Evolutionary conservation across 2,113 vertebrate species (phyloP), one percentile per base, ranked within the genome.

Genomic region (Limanda limanda): DNA sequence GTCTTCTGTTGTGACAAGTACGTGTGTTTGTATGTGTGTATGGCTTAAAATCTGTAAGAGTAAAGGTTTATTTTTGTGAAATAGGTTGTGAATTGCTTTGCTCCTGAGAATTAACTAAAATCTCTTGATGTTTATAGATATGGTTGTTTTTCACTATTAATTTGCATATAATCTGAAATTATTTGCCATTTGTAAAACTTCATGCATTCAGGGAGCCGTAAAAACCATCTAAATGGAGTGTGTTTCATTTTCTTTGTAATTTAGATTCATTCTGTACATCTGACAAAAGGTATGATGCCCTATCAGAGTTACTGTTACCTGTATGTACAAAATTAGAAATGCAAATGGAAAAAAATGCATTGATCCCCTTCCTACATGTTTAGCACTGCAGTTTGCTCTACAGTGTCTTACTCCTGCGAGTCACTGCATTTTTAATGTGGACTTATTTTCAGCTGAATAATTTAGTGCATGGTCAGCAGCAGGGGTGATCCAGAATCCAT

Each of bases 381-480:
- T 80, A 85, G 87, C 60, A 45, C 62, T 76, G 45, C 71, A 89
- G 79, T 91, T 91, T 90, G 82, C 83, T 83, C 80, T 70, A 82
- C 74, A 82, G 84, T 87, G 78, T 89, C 76, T 89, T 86, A 85
- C 75, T 91, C 81, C 56, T 81, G 75, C 31, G 60, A 91, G 76
- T 77, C 79, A 13, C 88, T 93, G 88, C 89, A 93, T 91, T 89
- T 93, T 93, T 92, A 90, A 93, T 93, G 92, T 82, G 81, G 88
- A 89, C 89, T 93, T 92, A 91, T 91, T 90, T 92, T 91, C 82
- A 89, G 63, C 77, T 91, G 89, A 92, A 92, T 93, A 93, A 93
- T 93, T 93, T 89, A 91, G 83, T 87, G 87, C 88, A 78, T 77
- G 87, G 90, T 92, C 92, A 92, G 86, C 90, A 91, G 83, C 69